phyloP scores from a whole-genome alignment of 2,113 vertebrate species.

The Psettodes erumei region DNA sequence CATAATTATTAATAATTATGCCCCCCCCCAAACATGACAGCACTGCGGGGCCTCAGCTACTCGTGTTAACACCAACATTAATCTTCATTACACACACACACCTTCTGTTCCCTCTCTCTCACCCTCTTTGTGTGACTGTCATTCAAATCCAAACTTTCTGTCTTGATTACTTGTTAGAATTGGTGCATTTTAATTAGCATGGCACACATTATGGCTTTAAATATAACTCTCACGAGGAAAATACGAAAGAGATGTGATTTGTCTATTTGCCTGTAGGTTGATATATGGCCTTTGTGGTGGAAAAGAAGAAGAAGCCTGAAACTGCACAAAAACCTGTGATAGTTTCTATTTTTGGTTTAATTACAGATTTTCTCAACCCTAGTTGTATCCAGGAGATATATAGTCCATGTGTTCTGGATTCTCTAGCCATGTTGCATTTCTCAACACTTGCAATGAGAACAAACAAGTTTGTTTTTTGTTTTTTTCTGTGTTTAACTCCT shows the following conservation, averaged over 20 bases:
- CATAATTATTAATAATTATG: conserved; percentile 77
- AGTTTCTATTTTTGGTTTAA: neutral
- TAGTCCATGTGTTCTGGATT: neutral
- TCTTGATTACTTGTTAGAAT: conserved; percentile 39
- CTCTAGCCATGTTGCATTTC: neutral
- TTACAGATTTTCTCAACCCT: neutral
- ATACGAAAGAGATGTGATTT: too few relatives aligned
- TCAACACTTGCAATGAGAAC: too few relatives aligned
- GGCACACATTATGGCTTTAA: conserved; percentile 20
- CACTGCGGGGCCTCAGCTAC: conserved; percentile 45
- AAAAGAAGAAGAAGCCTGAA: neutral
- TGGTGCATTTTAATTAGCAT: conserved; percentile 24
- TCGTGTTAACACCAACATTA: conserved; percentile 67
- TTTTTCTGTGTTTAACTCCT: neutral
- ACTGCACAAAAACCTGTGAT: neutral
- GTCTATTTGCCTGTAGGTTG: neutral
- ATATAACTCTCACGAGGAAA: conserved; percentile 1
- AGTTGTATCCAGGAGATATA: neutral
- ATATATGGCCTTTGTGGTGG: neutral
- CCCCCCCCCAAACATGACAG: conserved; percentile 38
- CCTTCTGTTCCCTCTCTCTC: conserved; percentile 32
- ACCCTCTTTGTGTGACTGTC: neutral
- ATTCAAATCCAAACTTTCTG: conserved; percentile 29
- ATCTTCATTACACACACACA: conserved; percentile 62
- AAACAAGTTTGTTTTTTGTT: too few relatives aligned